Conservation (phyloP, 1,140 invertebrate species). For the Penaeus indicus region DNA sequence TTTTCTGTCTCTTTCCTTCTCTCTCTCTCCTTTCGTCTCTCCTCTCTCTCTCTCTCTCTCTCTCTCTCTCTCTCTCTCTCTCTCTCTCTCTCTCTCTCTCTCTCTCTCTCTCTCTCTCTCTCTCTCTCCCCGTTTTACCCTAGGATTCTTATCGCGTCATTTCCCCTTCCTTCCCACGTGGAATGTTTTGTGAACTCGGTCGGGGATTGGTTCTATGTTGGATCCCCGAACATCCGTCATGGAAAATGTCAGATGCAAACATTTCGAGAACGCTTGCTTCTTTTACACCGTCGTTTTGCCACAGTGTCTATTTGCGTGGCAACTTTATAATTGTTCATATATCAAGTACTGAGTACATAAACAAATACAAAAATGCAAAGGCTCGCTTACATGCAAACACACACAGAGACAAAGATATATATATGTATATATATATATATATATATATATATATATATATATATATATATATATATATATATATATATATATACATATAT, state of each 20-base stretch:
- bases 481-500: not conserved
- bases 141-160: not conserved
- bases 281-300: too few relatives aligned
- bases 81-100: slow-evolving; percentile 18
- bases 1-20: not conserved
- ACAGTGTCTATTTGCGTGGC: too few relatives aligned
- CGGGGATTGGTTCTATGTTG: not conserved
- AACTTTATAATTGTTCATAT: too few relatives aligned
- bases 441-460: slow-evolving; percentile 30
- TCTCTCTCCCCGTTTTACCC: slow-evolving; percentile 1
- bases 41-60: slow-evolving; percentile 23
- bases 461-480: slow-evolving; percentile 1
- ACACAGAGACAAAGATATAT: not conserved
- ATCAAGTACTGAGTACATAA: too few relatives aligned
- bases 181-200: not conserved
- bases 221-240: too few relatives aligned
- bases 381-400: too few relatives aligned
- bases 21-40: not conserved
- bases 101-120: slow-evolving; percentile 13
- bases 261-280: too few relatives aligned
- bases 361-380: too few relatives aligned
- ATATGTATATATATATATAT: slow-evolving; percentile 24
- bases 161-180: not conserved
- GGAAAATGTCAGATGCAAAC: too few relatives aligned
- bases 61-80: not conserved